Percentiles rank a stretch among this genome's conserved stretches.
Conservation (phyloP, 92 coral and sea anemone genomes). For the Ricordea florida region DNA sequence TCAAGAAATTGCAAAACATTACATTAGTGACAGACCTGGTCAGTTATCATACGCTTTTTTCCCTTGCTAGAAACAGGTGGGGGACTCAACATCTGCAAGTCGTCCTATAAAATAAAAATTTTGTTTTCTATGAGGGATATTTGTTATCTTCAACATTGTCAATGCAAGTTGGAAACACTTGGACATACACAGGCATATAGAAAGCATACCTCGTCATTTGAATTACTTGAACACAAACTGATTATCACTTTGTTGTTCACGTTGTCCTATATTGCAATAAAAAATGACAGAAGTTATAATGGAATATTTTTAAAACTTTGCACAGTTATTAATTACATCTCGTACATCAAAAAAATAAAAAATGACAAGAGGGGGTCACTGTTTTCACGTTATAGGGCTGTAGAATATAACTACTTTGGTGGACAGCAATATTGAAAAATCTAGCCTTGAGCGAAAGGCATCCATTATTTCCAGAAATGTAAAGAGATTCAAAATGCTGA, state of each 20-base stretch:
- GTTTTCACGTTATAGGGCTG: neutral
- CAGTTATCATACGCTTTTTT: neutral
- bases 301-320: neutral
- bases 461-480: constrained; percentile 2
- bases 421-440: neutral
- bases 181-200: neutral
- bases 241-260: neutral
- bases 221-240: constrained; percentile 1
- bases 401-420: neutral
- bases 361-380: neutral
- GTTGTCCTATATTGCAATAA: neutral
- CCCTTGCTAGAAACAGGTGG: neutral
- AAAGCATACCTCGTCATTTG: constrained; percentile 3
- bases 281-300: neutral
- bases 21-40: neutral
- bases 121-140: neutral
- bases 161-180: neutral
- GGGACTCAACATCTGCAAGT: neutral
- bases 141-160: constrained; percentile 5
- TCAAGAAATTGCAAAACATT: constrained; percentile 2
- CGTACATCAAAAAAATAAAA: constrained; percentile 1
- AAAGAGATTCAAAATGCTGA: neutral
- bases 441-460: constrained; percentile 10
- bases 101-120: neutral
- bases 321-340: constrained; percentile 6